Evolutionary conservation across 1,140 invertebrate genomes (phyloP).

Genomic region (Triops cancriformis): DNA sequence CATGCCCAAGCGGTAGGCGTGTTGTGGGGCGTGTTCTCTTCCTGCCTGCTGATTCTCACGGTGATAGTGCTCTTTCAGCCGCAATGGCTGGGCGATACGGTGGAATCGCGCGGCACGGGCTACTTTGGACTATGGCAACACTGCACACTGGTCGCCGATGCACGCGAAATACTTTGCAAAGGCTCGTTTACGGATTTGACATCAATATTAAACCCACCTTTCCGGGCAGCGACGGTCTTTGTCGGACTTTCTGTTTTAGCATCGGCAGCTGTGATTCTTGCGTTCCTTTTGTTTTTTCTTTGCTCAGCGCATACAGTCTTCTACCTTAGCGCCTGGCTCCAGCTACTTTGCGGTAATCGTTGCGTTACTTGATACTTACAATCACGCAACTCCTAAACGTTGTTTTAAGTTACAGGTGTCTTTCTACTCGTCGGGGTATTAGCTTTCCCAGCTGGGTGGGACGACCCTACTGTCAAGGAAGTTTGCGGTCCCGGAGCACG

Average conservation of each 20-base stretch:
- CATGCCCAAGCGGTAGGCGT: conserved; percentile 95
- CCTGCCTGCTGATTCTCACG: conserved; percentile 92
- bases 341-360: conserved; percentile 78
- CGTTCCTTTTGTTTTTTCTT: conserved; percentile 88
- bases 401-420: conserved; percentile 50
- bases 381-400: conserved; percentile 16
- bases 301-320: conserved; percentile 88
- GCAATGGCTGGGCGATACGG: conserved; percentile 75
- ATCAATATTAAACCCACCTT: conserved; percentile 68
- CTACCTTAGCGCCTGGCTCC: conserved; percentile 86
- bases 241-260: conserved; percentile 76
- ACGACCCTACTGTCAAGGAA: conserved; percentile 64
- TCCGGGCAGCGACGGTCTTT: conserved; percentile 70
- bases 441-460: conserved; percentile 90
- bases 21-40: conserved; percentile 74
- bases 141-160: conserved; percentile 50
- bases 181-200: conserved; percentile 75
- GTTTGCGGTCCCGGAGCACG: conserved; percentile 76
- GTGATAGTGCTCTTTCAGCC: conserved; percentile 91
- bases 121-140: conserved; percentile 86
- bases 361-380: background rate
- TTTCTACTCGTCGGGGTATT: conserved; percentile 74
- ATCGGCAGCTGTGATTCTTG: conserved; percentile 72
- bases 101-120: conserved; percentile 72
- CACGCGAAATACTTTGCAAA: conserved; percentile 54